Base-by-base conservation (phyloP, 2,113 vertebrate genomes). In the Dendropsophus ebraccatus region DNA sequence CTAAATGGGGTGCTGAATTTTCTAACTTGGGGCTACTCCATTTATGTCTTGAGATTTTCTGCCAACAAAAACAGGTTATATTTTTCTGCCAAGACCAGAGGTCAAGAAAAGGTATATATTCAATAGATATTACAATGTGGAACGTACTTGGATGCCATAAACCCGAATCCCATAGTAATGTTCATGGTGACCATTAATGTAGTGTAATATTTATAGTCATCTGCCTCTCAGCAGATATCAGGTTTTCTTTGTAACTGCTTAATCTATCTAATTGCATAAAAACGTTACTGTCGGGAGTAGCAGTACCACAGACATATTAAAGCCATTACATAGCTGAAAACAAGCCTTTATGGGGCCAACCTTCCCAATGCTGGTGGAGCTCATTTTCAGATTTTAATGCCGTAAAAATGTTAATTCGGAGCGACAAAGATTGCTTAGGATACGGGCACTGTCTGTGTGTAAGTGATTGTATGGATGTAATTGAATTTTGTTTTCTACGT, bases 221-320 rank as follows among this genome's bases (percentile, higher is more conserved):
- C 67, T 70, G 35, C 67, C 35, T 21, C 67, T 70, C 67, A 23
- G 67, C 32, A 37, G 35, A 70, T 41, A 41, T 70, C 35, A 70
- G 67, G 67, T 70, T 70, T 41, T 70, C 35, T 41, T 70, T 70
- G 14, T 70, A 37, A 70, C 72, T 25, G 41, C 23, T 23, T 49
- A 74, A 74, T 74, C 41, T 25, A 7, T 16, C 41, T 25, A 45
- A 74, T 49, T 45, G 72, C 41, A 49, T 47, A 49, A 28, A n/a
- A 74, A 49, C 23, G 41, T 74, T 25, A 49, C 72, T 25, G 13
- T 21, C 11, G 13, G 41, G 12, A 25, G 41, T 25, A 74, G 72
- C 0, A 74, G 41, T 47, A 74, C 72, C 72, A 74, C 25, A 74
- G 72, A 74, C 72, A 73, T 41, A 73, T 73, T 73, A 73, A 73